These are phyloP conservation scores for Andrena cerasifolii DNA, from an alignment of 1,140 invertebrate genomes.

Conservation along the genomic window DNA sequence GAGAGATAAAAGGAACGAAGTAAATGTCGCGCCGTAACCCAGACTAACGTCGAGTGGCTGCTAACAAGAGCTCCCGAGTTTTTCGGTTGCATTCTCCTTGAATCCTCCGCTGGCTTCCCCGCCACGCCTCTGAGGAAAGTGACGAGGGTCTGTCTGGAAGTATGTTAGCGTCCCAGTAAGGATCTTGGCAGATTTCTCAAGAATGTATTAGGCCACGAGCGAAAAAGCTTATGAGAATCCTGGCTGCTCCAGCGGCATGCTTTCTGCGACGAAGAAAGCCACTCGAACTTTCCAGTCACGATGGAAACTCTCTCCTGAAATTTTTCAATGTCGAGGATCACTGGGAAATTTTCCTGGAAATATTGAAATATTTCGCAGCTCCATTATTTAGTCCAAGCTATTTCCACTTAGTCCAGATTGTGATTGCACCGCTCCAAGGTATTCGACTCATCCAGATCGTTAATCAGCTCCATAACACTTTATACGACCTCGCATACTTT, in stretches of 20 bases:
- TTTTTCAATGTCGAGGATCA: background rate
- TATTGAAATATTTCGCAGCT: too few species aligned
- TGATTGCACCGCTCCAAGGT: too few species aligned
- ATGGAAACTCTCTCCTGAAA: background rate
- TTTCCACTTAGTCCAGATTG: too few species aligned
- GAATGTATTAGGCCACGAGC: background rate
- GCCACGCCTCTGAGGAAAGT: too few species aligned
- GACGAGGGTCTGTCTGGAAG: background rate
- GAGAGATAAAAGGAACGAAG: constrained; percentile 14
- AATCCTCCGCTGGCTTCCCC: background rate
- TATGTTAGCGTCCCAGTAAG: background rate
- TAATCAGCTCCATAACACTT: too few species aligned
- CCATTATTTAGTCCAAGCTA: too few species aligned
- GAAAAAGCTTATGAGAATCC: background rate
- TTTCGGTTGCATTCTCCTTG: constrained; percentile 5
- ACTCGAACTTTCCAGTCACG: background rate
- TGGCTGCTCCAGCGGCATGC: background rate
- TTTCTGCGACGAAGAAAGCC: background rate
- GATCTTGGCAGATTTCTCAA: background rate
- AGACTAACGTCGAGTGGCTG: constrained; percentile 19
- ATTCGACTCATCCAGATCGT: too few species aligned
- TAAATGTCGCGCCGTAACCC: constrained; percentile 17
- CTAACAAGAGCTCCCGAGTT: constrained; percentile 33
- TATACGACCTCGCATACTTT: too few species aligned
- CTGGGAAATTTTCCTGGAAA: too few species aligned